Conservation (phyloP, 2,797 vertebrate genomes). For the Typhlichthys eigenmanni region DNA sequence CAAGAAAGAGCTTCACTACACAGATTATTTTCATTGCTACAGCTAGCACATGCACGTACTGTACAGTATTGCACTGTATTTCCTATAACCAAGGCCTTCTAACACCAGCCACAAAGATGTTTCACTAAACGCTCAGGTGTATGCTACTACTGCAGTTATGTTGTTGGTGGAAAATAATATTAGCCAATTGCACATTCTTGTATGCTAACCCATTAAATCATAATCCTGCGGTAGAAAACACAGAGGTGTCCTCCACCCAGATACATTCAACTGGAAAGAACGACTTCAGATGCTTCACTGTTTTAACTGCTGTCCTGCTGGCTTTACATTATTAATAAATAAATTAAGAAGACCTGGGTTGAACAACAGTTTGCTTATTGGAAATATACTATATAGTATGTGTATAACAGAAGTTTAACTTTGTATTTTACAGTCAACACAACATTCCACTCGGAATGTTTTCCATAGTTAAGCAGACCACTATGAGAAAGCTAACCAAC, state of each 20-base stretch:
- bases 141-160: too few species aligned
- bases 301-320: background rate
- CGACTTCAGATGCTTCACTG: background rate
- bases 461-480: constrained; percentile 30
- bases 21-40: background rate
- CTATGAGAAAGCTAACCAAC: constrained; percentile 11
- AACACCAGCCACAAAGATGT: background rate
- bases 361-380: background rate
- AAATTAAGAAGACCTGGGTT: background rate
- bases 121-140: background rate
- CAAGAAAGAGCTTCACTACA: background rate
- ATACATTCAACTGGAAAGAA: background rate
- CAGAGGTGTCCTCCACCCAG: background rate
- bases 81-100: background rate
- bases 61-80: too few species aligned
- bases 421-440: background rate
- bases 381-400: background rate
- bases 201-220: too few species aligned
- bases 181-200: too few species aligned
- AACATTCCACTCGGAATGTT: constrained; percentile 28
- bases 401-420: too few species aligned
- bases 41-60: background rate
- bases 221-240: too few species aligned
- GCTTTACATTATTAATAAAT: background rate
- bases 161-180: too few species aligned